These are phyloP conservation scores for Tautogolabrus adspersus DNA, from an alignment of 2,113 vertebrate species.

Conservation along the genomic window DNA sequence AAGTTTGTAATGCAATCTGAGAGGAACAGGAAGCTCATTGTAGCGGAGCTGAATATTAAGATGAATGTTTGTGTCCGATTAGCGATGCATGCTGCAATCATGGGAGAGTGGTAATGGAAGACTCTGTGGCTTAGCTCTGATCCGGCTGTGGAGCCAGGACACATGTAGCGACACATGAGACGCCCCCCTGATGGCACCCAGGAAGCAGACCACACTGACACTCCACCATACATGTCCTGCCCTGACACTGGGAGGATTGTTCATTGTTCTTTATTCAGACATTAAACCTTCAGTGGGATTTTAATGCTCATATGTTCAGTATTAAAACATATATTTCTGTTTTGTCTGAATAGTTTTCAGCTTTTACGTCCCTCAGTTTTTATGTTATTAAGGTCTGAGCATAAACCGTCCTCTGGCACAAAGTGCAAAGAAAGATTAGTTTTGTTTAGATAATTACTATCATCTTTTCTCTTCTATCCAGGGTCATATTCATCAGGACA, in stretches of 20 bases:
- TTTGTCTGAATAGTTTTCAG: no score
- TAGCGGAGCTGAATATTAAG: slow-evolving; percentile 63
- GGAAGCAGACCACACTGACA: slow-evolving; percentile 37
- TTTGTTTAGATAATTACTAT: no score
- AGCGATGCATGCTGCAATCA: slow-evolving; percentile 77
- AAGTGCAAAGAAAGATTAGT: no score
- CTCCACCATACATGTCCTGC: not conserved
- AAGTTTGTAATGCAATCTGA: slow-evolving; percentile 56
- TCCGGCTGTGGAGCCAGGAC: slow-evolving; percentile 69
- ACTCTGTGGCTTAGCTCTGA: slow-evolving; percentile 72
- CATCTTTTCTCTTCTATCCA: no score
- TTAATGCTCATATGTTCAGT: no score
- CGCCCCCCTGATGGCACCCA: slow-evolving; percentile 37
- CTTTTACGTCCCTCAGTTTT: no score
- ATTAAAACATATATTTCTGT: no score
- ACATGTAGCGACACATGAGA: slow-evolving; percentile 68
- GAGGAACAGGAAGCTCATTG: slow-evolving; percentile 71
- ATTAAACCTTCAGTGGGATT: no score
- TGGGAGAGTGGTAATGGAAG: slow-evolving; percentile 79
- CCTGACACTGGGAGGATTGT: not conserved
- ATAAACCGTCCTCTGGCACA: no score
- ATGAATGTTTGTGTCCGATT: slow-evolving; percentile 81
- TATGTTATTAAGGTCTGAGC: no score
- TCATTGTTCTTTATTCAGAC: not conserved
- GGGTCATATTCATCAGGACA: no score